Evolutionary conservation across 2,888 invertebrate genomes (phyloP), one percentile per base, ranked within the genome.

Genomic region (Abrostola triplasia): DNA sequence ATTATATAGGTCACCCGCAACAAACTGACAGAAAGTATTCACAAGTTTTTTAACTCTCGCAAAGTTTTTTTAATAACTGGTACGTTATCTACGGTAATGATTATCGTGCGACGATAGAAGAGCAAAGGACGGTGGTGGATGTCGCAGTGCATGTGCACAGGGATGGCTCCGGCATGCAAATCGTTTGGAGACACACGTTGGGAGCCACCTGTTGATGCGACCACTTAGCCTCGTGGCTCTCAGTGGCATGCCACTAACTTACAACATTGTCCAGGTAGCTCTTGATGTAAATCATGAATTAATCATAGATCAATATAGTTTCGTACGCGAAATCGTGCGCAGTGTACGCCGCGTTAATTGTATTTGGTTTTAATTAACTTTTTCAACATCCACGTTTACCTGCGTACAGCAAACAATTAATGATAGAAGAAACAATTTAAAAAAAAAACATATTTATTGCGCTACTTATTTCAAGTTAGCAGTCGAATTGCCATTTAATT

Each of bases 401-500:
- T 62, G 64, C 47, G 38, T 51, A 47, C 37, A n/a, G 53, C 48
- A 69, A 59, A 47, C 48, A 47, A 64, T 59, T 69, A 69, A 62
- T 73, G 61, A 51, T 54, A 56, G 49, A 72, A 68, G 68, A 60
- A 66, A 68, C 53, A 64, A 64, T 74, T 63, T 57, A 48, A 66
- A 74, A 47, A 69, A n/a, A 64, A 47, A n/a, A 56, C 37, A 56
- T 73, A 71, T 76, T 73, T 70, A 65, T 70, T 63, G 73, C 66
- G 64, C 50, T 70, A 64, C 63, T 66, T 71, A 70, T 56, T 65
- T 40, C 44, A 64, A 71, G 64, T 65, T 69, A 76, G 64, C 66
- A 73, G 70, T 69, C 57, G 62, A 73, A 67, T 65, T 67, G 68
- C 70, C 64, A 72, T 79, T 73, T 76, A 70, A 70, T 73, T 73